phyloP scores from a whole-genome alignment of 2,888 invertebrate genomes.

The Cantharis rustica region DNA sequence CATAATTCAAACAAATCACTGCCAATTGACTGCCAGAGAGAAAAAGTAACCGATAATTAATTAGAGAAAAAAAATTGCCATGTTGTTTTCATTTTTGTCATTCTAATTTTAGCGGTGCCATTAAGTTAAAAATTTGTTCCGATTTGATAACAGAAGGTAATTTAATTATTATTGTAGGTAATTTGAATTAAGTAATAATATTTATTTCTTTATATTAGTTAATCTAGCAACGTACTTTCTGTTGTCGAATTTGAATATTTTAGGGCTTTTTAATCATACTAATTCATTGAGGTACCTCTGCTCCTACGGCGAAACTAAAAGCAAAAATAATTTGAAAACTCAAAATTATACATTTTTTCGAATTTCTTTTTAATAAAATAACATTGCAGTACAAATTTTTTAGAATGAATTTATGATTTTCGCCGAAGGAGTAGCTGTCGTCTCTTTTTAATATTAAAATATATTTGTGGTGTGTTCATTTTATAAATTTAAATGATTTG shows the following conservation, averaged over 20 bases:
- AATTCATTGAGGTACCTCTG: not conserved
- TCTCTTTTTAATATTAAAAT: not conserved
- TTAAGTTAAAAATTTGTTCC: constrained; percentile 22
- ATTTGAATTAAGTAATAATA: constrained; percentile 18
- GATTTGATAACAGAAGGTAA: constrained; percentile 27
- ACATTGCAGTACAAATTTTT: no score
- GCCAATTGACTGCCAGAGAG: constrained; percentile 42
- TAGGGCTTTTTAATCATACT: not conserved
- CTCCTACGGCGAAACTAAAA: not conserved
- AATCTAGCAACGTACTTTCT: constrained; percentile 14
- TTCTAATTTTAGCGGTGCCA: constrained; percentile 30
- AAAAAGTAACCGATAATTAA: constrained; percentile 33
- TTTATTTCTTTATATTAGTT: constrained; percentile 20
- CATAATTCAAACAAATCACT: constrained; percentile 39
- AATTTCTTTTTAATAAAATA: no score
- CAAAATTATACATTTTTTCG: no score
- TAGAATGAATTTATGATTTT: no score
- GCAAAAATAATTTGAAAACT: not conserved
- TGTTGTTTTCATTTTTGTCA: constrained; percentile 30
- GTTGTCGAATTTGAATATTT: constrained; percentile 18
- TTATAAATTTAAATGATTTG: constrained; percentile 23
- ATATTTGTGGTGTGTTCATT: constrained; percentile 24
- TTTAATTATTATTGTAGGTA: constrained; percentile 12
- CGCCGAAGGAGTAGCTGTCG: not conserved
- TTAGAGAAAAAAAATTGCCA: constrained; percentile 34